Evolutionary conservation across 2,113 vertebrate genomes (phyloP), one percentile per base, ranked within the genome.

Genomic region (Melanerpes aurifrons): DNA sequence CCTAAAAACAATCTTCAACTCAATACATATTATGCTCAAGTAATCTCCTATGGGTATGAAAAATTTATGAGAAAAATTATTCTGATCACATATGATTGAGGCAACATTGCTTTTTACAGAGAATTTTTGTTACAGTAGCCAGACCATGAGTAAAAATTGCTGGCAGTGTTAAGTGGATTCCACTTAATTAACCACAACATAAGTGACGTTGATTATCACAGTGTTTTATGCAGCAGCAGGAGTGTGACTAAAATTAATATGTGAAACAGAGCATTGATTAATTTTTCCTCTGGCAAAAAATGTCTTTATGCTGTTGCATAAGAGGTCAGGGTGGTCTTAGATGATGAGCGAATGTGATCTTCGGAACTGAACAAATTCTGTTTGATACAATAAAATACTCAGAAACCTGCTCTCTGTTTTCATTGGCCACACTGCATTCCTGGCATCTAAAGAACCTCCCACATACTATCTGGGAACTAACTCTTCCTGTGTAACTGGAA

Each of bases 271-370:
- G 56, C 57, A 86, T 20, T 63, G 59, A 48, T 70, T 94, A 18
- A 77, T 62, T 94, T 93, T 94, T 89, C 74, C 75, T 79, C 75
- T 80, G 69, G 80, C 68, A 74, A 86, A 89, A 68, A 67, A 71
- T 19, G 3, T 70, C 14, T 75, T 78, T 32, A 25, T 73, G 57
- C 15, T 81, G 8, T 90, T 93, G 48, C 47, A n/a, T 87, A 91
- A 93, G 69, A 77, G 17, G 17, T 71, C 37, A 68, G 26, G 32
- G 48, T 71, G 21, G 13, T 88, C 54, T 77, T 50, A 69, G 31
- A 69, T 48, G 64, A 50, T 32, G 67, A 50, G 37, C 5, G 10
- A 70, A 89, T 48, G 16, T 67, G 47, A 90, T 50, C 32, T 70
- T 68, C 29, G 37, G n/a, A 89, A 64, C 6, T 31, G 28, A 28